Evolutionary conservation across 2,113 vertebrate species (phyloP).

Genomic region (Crotalus horridus): DNA sequence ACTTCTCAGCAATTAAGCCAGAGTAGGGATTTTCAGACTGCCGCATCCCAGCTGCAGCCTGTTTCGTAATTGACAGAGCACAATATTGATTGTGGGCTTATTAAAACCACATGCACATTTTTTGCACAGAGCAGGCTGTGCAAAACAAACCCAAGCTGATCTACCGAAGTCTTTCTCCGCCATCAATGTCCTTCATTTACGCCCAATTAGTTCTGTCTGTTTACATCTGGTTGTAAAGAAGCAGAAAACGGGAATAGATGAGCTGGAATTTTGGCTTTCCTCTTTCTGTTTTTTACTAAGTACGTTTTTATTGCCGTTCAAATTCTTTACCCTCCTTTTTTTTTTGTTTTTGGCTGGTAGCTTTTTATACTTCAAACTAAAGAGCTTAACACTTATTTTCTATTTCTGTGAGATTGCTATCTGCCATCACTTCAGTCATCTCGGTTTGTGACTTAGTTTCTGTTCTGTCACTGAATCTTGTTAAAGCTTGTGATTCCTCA

Average conservation of each 20-base stretch:
- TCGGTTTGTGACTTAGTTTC: neutral
- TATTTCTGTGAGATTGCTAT: neutral
- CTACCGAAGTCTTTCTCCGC: neutral
- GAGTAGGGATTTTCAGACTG: neutral
- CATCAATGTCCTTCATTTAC: neutral
- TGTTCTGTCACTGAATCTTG: neutral
- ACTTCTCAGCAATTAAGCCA: neutral
- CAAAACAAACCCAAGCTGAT: slow-evolving; percentile 1
- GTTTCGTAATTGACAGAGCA: neutral
- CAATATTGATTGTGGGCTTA: slow-evolving; percentile 10
- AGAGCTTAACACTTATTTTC: neutral
- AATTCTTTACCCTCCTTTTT: neutral
- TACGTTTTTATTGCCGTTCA: neutral
- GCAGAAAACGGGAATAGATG: neutral
- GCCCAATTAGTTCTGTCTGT: neutral
- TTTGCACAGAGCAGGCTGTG: slow-evolving; percentile 1
- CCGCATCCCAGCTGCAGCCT: neutral
- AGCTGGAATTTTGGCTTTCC: neutral
- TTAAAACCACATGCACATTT: slow-evolving; percentile 17
- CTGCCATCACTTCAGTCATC: neutral
- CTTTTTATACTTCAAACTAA: neutral
- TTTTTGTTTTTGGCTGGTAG: neutral
- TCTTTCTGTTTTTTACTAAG: neutral
- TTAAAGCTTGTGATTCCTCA: neutral
- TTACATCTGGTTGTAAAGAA: neutral